Evolutionary conservation across 1,140 invertebrate species (phyloP), one percentile per base, ranked within the genome.

Genomic region (Psilanteris sp.): DNA sequence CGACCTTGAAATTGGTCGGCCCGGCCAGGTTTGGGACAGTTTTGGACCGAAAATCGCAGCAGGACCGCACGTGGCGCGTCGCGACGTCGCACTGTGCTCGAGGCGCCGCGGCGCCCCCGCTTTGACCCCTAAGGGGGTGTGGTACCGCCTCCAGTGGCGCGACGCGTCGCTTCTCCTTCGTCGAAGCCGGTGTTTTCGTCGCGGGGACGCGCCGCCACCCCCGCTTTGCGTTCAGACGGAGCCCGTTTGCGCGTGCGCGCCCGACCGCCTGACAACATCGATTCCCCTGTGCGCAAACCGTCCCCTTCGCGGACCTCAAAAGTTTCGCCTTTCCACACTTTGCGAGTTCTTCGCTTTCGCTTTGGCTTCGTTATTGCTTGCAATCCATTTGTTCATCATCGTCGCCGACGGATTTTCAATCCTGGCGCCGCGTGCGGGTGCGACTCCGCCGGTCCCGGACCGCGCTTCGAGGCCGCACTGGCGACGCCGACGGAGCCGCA

Each of bases 21-120:
- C n/a, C 2, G 4, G 14, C 15, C 22, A 10, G 24, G 27, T 46
- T 36, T 16, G 22, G 48, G 5, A 9, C 14, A 22, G 4, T 13
- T 6, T 7, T 5, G 26, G 10, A 26, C 7, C 34, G 29, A 13
- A 32, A 57, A 77, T 76, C 37, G 74, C 50, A 68, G 73, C 41
- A 78, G 80, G 54, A 82, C 86, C 82, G 85, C 87, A 87, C 86
- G 85, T 88, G 87, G 86, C 84, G 85, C 87, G 82, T 87, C 83
- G 85, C 87, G 84, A 88, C 84, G 83, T 87, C 85, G 85, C 85
- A 88, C 87, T 88, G 86, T 78, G 87, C 87, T 88, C 76, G 76
- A 80, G 87, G 82, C 84, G 81, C 81, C 82, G 80, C 76, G 83
- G 79, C 82, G 77, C 82, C 81, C 78, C 80, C 62, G 54, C 72